Base-by-base conservation (phyloP, 2,888 invertebrate genomes). In the Coenonympha glycerion region DNA sequence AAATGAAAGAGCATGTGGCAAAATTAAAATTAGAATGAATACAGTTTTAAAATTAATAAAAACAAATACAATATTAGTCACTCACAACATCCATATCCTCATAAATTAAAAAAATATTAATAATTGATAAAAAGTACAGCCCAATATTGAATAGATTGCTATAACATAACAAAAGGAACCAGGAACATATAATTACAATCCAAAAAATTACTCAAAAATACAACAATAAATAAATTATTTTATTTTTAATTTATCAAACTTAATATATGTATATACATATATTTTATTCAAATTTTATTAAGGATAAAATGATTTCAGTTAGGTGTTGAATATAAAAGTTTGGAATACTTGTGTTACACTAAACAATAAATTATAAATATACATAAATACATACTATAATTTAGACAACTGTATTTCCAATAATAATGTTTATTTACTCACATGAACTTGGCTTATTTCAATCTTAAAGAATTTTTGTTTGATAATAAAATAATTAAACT, bases 171-270 rank as follows among this genome's bases (percentile, higher is more conserved):
- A 46, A 28, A 37, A 37, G 36, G 26, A 28, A n/a, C n/a, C n/a
- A n/a, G n/a, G n/a, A n/a, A n/a, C n/a, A n/a, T n/a, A n/a, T n/a
- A n/a, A n/a, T n/a, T 13, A 9, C 19, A 19, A 36, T 46, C 24
- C 22, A 9, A 34, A 46, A n/a, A 37, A 46, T 28, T 18, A 45
- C 21, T 37, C 11, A 13, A 28, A 37, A 13, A 46, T 22, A 13
- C 26, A 26, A 28, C 46, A 37, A 37, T 46, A 46, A 46, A 37
- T 46, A 46, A 16, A 36, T 36, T 36, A 36, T 45, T 11, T 55
- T 61, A 60, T 56, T 61, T 62, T 65, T 62, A 61, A 52, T 64
- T 68, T 66, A 69, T 19, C 69, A 70, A 73, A 65, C 63, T 65
- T 70, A 71, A 67, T 66, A 65, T 56, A 64, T 58, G 65, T n/a